Conservation (phyloP, 2,797 vertebrate species). For the Pampus argenteus region DNA sequence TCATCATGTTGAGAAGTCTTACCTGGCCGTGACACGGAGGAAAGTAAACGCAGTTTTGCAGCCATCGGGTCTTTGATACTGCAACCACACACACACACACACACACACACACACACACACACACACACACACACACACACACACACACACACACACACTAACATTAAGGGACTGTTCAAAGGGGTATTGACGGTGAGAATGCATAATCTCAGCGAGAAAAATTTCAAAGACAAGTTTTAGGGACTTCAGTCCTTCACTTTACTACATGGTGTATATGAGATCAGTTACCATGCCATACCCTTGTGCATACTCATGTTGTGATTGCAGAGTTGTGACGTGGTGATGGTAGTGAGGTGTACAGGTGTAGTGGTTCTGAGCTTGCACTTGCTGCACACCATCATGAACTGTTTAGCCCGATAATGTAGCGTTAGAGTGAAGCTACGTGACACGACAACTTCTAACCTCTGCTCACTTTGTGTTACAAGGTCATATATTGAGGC, state of each 20-base stretch:
- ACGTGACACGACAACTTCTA: not conserved
- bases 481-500: not conserved
- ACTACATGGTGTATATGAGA: too few species aligned
- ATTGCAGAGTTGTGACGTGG: too few species aligned
- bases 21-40: conserved; percentile 81
- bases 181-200: too few species aligned
- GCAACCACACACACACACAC: conserved; percentile 28
- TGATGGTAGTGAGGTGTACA: too few species aligned
- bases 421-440: not conserved
- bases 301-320: too few species aligned
- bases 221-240: too few species aligned
- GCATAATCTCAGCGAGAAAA: too few species aligned
- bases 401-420: not conserved
- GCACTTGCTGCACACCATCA: not conserved
- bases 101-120: not conserved
- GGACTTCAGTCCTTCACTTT: too few species aligned
- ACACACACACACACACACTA: not conserved
- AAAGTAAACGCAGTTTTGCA: conserved; percentile 78
- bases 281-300: too few species aligned
- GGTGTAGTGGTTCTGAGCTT: too few species aligned
- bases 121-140: conserved; percentile 4
- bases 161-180: not conserved
- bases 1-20: conserved; percentile 9
- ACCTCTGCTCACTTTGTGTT: not conserved
- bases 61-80: conserved; percentile 74